Conservation (phyloP, 2,797 vertebrate species). For the Crocodylus rhombifer region DNA sequence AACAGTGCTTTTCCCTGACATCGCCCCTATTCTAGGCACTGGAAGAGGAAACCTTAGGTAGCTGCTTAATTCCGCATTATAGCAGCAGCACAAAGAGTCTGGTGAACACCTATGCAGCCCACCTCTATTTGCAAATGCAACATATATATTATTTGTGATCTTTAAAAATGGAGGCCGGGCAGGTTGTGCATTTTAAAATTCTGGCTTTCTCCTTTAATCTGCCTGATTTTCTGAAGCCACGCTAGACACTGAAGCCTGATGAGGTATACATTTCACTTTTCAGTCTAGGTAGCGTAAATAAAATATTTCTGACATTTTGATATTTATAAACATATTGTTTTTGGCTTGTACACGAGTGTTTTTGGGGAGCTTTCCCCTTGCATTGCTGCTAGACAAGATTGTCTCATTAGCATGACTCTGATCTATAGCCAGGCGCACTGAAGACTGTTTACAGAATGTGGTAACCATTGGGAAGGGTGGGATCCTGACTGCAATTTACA, state of each 20-base stretch:
- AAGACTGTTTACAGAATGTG: conserved; percentile 28
- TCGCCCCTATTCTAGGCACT: background rate
- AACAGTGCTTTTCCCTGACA: background rate
- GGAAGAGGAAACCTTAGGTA: background rate
- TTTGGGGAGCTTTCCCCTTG: background rate
- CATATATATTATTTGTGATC: background rate
- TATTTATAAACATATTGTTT: conserved; percentile 10
- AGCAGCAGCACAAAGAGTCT: background rate
- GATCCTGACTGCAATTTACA: background rate
- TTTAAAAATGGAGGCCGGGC: background rate
- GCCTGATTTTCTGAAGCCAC: background rate
- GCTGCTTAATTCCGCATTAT: background rate
- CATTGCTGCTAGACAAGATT: background rate
- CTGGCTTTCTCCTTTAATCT: background rate
- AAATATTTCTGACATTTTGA: conserved; percentile 21
- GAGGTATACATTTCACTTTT: conserved; percentile 44
- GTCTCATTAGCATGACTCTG: background rate
- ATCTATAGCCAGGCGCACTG: conserved; percentile 13
- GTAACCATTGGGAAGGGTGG: background rate
- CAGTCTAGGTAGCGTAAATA: conserved; percentile 3
- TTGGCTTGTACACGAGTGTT: background rate
- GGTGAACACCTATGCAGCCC: background rate
- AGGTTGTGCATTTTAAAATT: fast-evolving
- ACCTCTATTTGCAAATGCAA: fast-evolving
- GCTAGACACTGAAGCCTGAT: conserved; percentile 22